These are phyloP conservation scores for Onychostoma macrolepis DNA, from an alignment of 2,113 vertebrate species.

Conservation along the genomic window DNA sequence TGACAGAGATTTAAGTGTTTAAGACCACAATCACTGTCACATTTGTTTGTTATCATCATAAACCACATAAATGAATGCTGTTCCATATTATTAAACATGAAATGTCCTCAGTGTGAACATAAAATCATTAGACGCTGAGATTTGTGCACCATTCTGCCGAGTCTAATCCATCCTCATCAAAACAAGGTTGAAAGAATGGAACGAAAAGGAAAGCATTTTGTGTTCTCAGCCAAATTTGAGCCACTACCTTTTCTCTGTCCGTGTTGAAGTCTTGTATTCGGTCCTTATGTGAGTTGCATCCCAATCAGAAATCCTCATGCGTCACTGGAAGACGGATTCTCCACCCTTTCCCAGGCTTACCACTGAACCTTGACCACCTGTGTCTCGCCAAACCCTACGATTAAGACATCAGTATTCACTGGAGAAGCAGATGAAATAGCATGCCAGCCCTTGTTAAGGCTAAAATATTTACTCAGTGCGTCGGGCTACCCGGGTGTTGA, in stretches of 20 bases:
- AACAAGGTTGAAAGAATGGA: neutral
- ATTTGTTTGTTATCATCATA: neutral
- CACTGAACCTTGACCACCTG: constrained; percentile 29
- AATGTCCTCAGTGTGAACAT: neutral
- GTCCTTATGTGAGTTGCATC: constrained; percentile 37
- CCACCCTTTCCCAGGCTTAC: constrained; percentile 28
- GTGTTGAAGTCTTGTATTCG: neutral
- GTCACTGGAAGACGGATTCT: constrained; percentile 27
- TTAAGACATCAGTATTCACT: constrained; percentile 50
- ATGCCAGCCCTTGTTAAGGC: constrained; percentile 33
- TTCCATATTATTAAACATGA: neutral
- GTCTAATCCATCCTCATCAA: neutral
- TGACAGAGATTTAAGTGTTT: constrained; percentile 15
- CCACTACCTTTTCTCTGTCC: neutral
- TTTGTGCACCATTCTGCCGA: neutral
- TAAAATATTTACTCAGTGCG: constrained; percentile 39
- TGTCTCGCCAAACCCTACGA: constrained; percentile 27
- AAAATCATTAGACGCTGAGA: neutral
- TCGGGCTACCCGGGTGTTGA: constrained; percentile 46
- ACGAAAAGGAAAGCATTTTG: neutral
- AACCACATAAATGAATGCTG: neutral
- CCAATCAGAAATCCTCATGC: constrained; percentile 42
- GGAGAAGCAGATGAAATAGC: neutral
- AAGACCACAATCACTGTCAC: neutral
- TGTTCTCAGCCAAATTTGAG: neutral